Base-by-base conservation (phyloP, 2,113 vertebrate species). In the Suncus etruscus region DNA sequence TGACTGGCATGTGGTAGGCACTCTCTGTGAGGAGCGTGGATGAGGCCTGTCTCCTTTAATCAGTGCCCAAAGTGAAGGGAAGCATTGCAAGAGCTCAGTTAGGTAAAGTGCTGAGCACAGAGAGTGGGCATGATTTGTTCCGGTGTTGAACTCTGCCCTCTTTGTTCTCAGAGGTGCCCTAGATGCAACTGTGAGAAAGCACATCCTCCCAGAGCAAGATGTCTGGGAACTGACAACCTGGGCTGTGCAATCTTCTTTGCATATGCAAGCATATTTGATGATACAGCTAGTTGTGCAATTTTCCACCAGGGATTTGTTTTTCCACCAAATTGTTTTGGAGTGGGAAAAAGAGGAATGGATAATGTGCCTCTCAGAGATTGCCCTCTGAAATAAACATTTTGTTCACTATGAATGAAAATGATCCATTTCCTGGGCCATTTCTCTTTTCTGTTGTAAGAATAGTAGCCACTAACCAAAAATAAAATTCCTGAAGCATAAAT, bases 401-500 rank as follows among this genome's bases (percentile, higher is more conserved):
- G 66, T 51, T 32, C 47, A 11, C 50, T 27, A 50, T 32, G n/a
- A 68, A 63, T 89, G 11, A 77, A 87, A 84, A 50, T 50, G 20
- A 31, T 5, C 22, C 9, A 58, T 85, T 94, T 75, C 48, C 78
- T 94, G 83, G 45, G 63, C 79, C 79, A 76, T 48, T 88, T 91
- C 24, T 85, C n/a, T 77, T 50, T 73, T 90, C 7, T 73, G 70
- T 83, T 90, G 45, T 90, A 39, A 39, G 39, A 39, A 39, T 39
- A 39, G 39, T 39, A 39, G 66, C 31, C 58, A 27, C 29, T 78
- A 25, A 74, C 10, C 18, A 47, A 93, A 93, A 86, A 48, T 50
- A 88, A 90, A 83, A 82, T 76, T 90, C 48, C 77, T 48, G 27
- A 82, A 82, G 83, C 69, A 76, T 73, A 88, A 91, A 63, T 22